These are phyloP conservation scores for Canis aureus DNA, from an alignment of 2,113 vertebrate genomes.

Conservation along the genomic window DNA sequence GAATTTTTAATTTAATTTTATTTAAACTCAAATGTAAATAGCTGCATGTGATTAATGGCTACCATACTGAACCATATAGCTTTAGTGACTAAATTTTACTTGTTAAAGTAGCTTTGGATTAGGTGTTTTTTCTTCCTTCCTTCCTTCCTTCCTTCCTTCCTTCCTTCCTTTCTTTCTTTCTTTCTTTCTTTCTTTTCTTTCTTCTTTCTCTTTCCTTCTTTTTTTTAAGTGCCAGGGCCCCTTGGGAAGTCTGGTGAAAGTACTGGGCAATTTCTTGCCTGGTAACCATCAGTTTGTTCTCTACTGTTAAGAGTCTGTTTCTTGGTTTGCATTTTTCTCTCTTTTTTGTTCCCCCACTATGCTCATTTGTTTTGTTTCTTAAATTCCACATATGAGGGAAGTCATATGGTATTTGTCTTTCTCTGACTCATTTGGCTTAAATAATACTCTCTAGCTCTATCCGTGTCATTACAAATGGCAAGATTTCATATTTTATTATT, in stretches of 20 bases:
- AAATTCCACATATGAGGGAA: neutral
- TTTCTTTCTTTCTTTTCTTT: too few relatives aligned
- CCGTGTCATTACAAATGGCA: neutral
- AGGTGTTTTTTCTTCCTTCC: neutral
- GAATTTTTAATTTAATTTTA: constrained; percentile 3
- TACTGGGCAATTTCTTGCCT: neutral
- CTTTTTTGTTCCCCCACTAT: neutral
- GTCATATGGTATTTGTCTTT: neutral
- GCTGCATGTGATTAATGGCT: neutral
- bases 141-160: too few relatives aligned
- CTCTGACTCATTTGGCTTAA: neutral
- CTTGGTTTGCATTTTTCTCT: neutral
- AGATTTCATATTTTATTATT: neutral
- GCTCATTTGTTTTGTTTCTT: neutral
- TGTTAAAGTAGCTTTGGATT: constrained; percentile 32
- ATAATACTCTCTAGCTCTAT: neutral
- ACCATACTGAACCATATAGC: neutral
- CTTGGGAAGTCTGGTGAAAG: neutral
- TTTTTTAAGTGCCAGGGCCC: neutral
- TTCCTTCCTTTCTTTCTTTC: too few relatives aligned
- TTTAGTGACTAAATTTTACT: neutral
- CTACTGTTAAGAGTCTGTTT: neutral
- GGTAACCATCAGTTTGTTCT: neutral
- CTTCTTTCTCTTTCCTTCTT: neutral
- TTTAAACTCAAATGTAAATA: constrained; percentile 28